phyloP scores from a whole-genome alignment of 2,113 vertebrate species.

The Regulus satrapa region DNA sequence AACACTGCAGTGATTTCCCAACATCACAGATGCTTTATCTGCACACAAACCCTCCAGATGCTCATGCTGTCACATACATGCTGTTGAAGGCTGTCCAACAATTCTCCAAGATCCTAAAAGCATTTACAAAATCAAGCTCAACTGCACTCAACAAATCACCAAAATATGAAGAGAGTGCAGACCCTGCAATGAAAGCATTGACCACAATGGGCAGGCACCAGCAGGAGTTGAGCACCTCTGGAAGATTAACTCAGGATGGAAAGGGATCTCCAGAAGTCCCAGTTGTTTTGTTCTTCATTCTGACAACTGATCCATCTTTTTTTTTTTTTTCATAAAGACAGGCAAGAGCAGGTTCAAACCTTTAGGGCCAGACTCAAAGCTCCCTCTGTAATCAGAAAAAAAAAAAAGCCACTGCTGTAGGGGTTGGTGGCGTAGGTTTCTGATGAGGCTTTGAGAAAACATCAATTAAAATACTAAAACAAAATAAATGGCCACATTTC shows the following conservation, averaged over 20 bases:
- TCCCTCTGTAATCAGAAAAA: neutral
- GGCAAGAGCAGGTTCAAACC: neutral
- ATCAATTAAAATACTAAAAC: neutral
- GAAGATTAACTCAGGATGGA: neutral
- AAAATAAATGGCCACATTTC: neutral
- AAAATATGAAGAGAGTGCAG: neutral
- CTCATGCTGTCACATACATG: conserved; percentile 25
- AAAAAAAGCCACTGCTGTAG: neutral
- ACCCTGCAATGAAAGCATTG: neutral
- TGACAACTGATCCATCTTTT: neutral
- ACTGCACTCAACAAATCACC: neutral
- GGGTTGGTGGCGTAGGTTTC: neutral
- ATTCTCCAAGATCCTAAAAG: conserved; percentile 32
- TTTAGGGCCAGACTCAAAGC: neutral
- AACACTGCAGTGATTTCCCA: conserved; percentile 45
- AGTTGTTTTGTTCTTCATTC: neutral
- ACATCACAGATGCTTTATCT: conserved; percentile 56
- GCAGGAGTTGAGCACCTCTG: neutral
- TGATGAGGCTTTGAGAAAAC: neutral
- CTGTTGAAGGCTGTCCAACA: conserved; percentile 12
- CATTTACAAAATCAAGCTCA: conserved; percentile 8
- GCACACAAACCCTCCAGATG: conserved; percentile 53
- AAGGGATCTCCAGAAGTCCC: neutral
- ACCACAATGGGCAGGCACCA: neutral
- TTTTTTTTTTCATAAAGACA: neutral